Base-by-base conservation (phyloP, 2,113 vertebrate genomes). In the Chaenogobius annularis region DNA sequence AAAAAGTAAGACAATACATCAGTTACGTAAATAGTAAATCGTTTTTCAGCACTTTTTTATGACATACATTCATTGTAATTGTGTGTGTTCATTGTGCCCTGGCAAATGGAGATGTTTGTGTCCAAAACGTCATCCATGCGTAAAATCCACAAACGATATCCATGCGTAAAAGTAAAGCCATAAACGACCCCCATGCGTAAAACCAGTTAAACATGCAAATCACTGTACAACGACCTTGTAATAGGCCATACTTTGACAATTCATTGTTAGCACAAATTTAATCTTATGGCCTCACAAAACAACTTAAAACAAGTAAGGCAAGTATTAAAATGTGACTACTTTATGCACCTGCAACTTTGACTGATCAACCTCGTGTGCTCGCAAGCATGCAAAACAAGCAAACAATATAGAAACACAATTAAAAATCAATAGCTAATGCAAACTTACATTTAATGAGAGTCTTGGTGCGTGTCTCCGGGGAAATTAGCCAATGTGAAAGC, bases 401-500 rank as follows among this genome's bases (percentile, higher is more conserved):
- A 58, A 58, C 55, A 58, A 7, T 14, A 58, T 13, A 23, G 10
- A 58, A 58, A 58, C 22, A 58, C 55, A 26, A 26, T 58, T 26
- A 58, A 26, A 23, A 55, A 13, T 14, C 26, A 14, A 23, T 26
- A 58, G 11, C 31, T 37, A 62, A 37, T 37, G 58, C 31, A 37
- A 62, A 40, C 59, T 35, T 62, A 37, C 35, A 19, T 58, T 58
- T 58, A 26, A 13, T 58, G 55, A 23, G 55, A 58, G 55, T 2
- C 23, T 26, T 3, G 1, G 22, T 22, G 55, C 55, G 22, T 5
- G 20, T 58, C 55, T 26, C 50, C 50, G 10, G 50, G 50, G 50
- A 58, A 58, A 58, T 58, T 23, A 58, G 22, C 55, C 55, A 26
- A 58, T 58, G 50, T 54, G 50, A 54, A 81, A 74, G 73, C 44